phyloP scores from a whole-genome alignment of 1,140 invertebrate genomes.

The Drosophila neocordata region DNA sequence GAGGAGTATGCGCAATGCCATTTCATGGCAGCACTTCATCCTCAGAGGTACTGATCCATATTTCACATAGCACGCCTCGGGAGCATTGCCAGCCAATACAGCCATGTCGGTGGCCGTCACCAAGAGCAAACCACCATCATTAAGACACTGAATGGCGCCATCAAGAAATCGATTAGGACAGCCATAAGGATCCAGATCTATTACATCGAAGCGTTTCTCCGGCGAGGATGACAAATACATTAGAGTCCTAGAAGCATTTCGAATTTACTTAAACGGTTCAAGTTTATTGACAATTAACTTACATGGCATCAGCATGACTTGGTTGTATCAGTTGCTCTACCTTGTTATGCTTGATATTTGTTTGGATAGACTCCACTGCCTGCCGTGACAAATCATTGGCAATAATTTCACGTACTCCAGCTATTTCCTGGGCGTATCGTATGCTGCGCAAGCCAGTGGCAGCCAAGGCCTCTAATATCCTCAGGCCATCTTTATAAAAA shows the following conservation, averaged over 20 bases:
- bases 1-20: slow-evolving; percentile 96
- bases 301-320: slow-evolving; percentile 92
- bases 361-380: slow-evolving; percentile 93
- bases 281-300: slow-evolving; percentile 66
- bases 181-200: slow-evolving; percentile 99
- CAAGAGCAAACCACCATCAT: slow-evolving; percentile 92
- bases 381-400: slow-evolving; percentile 97
- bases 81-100: slow-evolving; percentile 96
- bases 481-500: slow-evolving; percentile 85
- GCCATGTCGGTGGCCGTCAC: slow-evolving; percentile 99
- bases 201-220: slow-evolving; percentile 91
- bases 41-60: slow-evolving; percentile 96
- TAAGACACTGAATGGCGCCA: slow-evolving; percentile 92
- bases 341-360: slow-evolving; percentile 91
- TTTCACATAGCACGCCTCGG: slow-evolving; percentile 95
- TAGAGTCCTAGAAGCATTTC: slow-evolving; percentile 85
- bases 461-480: slow-evolving; percentile 96
- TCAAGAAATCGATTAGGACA: slow-evolving; percentile 97
- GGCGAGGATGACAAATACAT: slow-evolving; percentile 91
- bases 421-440: slow-evolving; percentile 97
- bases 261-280: not conserved
- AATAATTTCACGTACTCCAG: slow-evolving; percentile 90
- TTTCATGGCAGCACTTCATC: slow-evolving; percentile 96
- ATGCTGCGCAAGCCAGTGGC: slow-evolving; percentile 96
- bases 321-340: slow-evolving; percentile 90